Percentiles rank a stretch among this genome's conserved stretches.
Conservation (phyloP, 2,113 vertebrate species). For the Craseonycteris thonglongyai region DNA sequence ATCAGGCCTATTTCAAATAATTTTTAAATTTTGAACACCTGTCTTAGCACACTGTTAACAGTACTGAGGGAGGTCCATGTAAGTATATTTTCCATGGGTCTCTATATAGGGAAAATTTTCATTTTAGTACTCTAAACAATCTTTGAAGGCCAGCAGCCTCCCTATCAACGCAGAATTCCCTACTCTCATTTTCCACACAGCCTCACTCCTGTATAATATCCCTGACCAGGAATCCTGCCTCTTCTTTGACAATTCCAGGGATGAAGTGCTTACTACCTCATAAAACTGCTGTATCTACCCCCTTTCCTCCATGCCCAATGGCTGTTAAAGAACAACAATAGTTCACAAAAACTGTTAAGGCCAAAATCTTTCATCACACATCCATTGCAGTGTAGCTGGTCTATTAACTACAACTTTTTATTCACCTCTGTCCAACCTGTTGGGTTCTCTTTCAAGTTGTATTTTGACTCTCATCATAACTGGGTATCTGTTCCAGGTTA, state of each 20-base stretch:
- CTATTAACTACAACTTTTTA: background rate
- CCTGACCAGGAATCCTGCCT: background rate
- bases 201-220: background rate
- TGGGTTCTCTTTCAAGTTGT: background rate
- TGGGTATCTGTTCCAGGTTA: background rate
- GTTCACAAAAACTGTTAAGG: background rate
- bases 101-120: background rate
- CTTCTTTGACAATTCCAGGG: background rate
- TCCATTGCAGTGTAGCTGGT: background rate
- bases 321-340: background rate
- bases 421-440: background rate
- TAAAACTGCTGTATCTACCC: background rate
- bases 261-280: background rate
- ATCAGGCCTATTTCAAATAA: background rate
- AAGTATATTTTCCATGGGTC: background rate
- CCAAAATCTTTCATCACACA: background rate
- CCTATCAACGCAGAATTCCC: background rate
- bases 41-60: background rate
- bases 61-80: background rate
- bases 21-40: background rate
- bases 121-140: background rate
- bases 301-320: background rate
- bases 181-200: background rate
- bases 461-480: background rate
- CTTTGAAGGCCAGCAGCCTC: background rate